Evolutionary conservation across 2,888 invertebrate genomes (phyloP), one percentile per base, ranked within the genome.

Genomic region (Embidobia sp.): DNA sequence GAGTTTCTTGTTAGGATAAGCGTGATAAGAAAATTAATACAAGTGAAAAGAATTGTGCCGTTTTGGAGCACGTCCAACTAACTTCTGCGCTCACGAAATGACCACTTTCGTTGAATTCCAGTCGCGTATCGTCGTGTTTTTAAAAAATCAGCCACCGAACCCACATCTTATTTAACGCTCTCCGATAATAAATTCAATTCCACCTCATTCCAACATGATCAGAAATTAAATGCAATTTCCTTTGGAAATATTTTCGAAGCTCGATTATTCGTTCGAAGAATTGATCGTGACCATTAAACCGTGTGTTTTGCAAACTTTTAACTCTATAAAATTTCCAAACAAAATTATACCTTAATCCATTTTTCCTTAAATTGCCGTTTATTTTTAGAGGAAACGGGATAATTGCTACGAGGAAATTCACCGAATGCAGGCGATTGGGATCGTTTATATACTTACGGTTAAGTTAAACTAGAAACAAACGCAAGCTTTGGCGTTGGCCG

Each of bases 1-100:
- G 67, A 75, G 67, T 75, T 67, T 61, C 61, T 75, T 75, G 74
- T 75, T 63, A 53, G 67, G 67, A 67, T 75, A 67, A 75, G 61
- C 74, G 67, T 75, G 74, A 75, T 75, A 75, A 75, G 74, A 75
- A 75, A 75, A 75, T 75, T 75, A 75, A 75, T 75, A 67, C 74
- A 67, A 61, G 74, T 46, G 66, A 74, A 74, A 74, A 74, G 74
- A 67, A 74, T 74, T 67, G 46, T 29, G 61, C 37, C 61, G 37
- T 53, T 64, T 63, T 74, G 74, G 74, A 51, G 13, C 37, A 15
- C 46, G 13, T 33, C 74, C 74, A 74, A 67, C 37, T 13, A 67
- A 74, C 46, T 74, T 74, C 53, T 31, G 66, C 19, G 29, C 46
- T 35, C 55, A 16, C 29, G 29, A 33, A 66, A 74, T 66, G 67